Evolutionary conservation across 1,140 invertebrate genomes (phyloP).

Genomic region (Goniozus legneri): DNA sequence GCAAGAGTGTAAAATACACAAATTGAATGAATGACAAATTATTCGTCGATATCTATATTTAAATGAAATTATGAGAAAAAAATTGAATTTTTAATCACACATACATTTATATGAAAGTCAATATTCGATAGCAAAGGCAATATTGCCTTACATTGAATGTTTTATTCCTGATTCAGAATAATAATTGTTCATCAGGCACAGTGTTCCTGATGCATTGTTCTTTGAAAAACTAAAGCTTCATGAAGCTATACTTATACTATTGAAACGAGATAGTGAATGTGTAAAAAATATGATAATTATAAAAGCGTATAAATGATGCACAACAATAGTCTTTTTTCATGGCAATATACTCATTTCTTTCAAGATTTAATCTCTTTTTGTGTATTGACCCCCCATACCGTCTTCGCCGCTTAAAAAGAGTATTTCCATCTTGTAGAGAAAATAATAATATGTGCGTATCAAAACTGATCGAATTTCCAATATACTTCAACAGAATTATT

Average conservation of each 20-base stretch:
- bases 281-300: background rate
- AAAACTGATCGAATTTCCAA: background rate
- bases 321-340: constrained; percentile 1
- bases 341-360: background rate
- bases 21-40: background rate
- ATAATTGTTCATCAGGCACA: constrained; percentile 9
- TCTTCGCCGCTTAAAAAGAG: too few species aligned
- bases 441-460: background rate
- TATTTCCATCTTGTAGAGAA: too few species aligned
- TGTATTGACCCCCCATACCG: too few species aligned
- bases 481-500: background rate
- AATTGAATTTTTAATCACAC: background rate
- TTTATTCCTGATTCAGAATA: constrained; percentile 25
- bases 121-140: constrained; percentile 27
- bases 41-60: background rate
- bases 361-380: background rate
- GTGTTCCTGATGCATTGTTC: constrained; percentile 12
- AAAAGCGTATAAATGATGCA: too few species aligned
- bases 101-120: constrained; percentile 15
- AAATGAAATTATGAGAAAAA: too few species aligned
- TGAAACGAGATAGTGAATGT: constrained; percentile 1
- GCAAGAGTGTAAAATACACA: background rate
- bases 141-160: constrained; percentile 25
- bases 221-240: constrained; percentile 6
- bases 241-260: constrained; percentile 6